Conservation (phyloP, 2,888 invertebrate genomes). For the Antheraea yamamai region DNA sequence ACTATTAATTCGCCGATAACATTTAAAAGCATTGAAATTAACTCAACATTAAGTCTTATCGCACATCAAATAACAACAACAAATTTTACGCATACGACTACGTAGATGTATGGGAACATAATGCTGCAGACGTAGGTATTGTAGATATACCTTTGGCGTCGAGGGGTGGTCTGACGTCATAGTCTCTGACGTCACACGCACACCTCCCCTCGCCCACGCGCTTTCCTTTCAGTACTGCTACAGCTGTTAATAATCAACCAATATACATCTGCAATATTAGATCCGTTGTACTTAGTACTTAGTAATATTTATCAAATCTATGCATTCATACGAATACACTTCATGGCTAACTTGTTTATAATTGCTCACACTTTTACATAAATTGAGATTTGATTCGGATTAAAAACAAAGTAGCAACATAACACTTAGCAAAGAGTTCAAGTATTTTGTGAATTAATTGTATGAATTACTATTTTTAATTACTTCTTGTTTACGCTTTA, state of each 20-base stretch:
- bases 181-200: conserved; percentile 51
- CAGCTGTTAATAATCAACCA: conserved; percentile 52
- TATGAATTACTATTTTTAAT: neutral
- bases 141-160: conserved; percentile 21
- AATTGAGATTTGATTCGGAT: neutral
- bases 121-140: conserved; percentile 27
- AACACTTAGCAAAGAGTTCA: neutral
- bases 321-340: neutral
- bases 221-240: conserved; percentile 32
- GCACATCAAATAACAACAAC: neutral
- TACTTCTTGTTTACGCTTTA: neutral
- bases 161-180: conserved; percentile 62
- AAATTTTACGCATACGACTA: neutral
- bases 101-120: neutral
- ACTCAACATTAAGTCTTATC: neutral
- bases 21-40: conserved; percentile 7
- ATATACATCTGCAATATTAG: neutral
- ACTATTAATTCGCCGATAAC: neutral
- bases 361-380: conserved; percentile 4
- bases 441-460: neutral
- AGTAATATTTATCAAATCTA: neutral
- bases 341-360: neutral
- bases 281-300: neutral
- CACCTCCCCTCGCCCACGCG: conserved; percentile 47
- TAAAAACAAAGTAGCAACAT: neutral